Conservation (phyloP, 2,113 vertebrate species). For the Nothobranchius kuhntae region DNA sequence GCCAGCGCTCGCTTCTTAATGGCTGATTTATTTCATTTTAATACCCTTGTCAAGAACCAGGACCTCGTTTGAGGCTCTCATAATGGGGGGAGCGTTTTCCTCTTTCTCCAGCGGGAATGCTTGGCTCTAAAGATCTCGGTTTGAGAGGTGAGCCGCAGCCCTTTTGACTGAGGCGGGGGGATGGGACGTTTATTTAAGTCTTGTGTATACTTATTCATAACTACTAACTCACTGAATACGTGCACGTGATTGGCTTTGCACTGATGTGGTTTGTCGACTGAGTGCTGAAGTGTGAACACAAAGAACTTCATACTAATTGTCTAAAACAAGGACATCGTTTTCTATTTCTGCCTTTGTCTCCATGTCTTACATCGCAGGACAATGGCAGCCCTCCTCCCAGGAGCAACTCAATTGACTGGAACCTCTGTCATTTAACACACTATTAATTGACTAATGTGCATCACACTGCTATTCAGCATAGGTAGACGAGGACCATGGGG, state of each 20-base stretch:
- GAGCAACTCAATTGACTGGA: slow-evolving; percentile 92
- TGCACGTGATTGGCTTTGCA: slow-evolving; percentile 3
- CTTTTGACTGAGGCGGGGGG: slow-evolving; percentile 52
- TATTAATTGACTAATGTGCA: slow-evolving; percentile 99
- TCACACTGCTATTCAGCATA: slow-evolving; percentile 81
- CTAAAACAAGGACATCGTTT: slow-evolving; percentile 15
- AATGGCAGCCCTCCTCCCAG: slow-evolving; percentile 62
- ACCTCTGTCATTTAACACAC: slow-evolving; percentile 96
- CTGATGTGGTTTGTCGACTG: slow-evolving; percentile 7
- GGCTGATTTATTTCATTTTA: slow-evolving; percentile 86
- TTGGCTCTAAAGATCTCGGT: slow-evolving; percentile 69
- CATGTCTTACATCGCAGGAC: slow-evolving; percentile 53
- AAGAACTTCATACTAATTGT: slow-evolving; percentile 12
- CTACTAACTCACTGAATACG: slow-evolving; percentile 21
- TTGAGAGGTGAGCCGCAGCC: slow-evolving; percentile 69
- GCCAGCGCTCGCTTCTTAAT: slow-evolving; percentile 77
- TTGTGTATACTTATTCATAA: slow-evolving; percentile 28
- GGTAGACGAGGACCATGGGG: slow-evolving; percentile 85
- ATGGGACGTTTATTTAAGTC: slow-evolving; percentile 32
- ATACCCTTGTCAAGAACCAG: slow-evolving; percentile 81
- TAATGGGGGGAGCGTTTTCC: slow-evolving; percentile 71
- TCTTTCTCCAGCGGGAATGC: slow-evolving; percentile 68
- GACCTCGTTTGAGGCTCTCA: slow-evolving; percentile 63
- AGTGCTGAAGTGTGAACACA: neutral
- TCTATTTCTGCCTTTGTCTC: slow-evolving; percentile 36